A percentile compares a stretch with the other conserved stretches of the same genome.
Evolutionary conservation across 2,888 invertebrate genomes (phyloP).

Genomic region (Parnassius glacialis): DNA sequence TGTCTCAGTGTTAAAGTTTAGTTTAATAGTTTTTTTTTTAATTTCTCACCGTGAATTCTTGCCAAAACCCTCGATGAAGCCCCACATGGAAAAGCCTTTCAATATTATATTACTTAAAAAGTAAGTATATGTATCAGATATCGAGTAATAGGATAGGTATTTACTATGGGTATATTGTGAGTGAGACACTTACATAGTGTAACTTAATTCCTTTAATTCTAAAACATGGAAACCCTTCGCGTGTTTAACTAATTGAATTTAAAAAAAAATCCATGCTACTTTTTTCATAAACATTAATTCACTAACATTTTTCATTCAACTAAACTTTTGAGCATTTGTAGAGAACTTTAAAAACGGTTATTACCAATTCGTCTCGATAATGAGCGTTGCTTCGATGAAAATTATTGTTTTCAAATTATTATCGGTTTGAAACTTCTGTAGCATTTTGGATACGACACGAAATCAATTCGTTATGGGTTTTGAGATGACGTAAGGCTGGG

Average conservation of each 20-base stretch:
- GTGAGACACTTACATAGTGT: constrained; percentile 19
- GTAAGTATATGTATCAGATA: constrained; percentile 46
- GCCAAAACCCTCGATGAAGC: constrained; percentile 41
- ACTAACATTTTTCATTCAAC: background rate
- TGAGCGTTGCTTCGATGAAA: constrained; percentile 10
- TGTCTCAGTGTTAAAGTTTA: constrained; percentile 29
- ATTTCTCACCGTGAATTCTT: constrained; percentile 30
- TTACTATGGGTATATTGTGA: constrained; percentile 10
- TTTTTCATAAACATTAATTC: background rate
- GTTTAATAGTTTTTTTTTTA: constrained; percentile 34
- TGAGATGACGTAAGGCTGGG: constrained; percentile 53
- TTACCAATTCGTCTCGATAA: constrained; percentile 18
- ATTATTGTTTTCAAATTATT: constrained; percentile 17
- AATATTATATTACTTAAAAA: constrained; percentile 41
- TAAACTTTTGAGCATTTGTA: background rate
- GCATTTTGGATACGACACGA: constrained; percentile 32
- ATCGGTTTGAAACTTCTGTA: constrained; percentile 14
- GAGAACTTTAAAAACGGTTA: background rate
- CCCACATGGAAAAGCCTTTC: constrained; percentile 51
- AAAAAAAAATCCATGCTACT: background rate
- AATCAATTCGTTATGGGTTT: constrained; percentile 59
- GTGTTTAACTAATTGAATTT: constrained; percentile 13
- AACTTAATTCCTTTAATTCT: constrained; percentile 17
- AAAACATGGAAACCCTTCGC: constrained; percentile 22
- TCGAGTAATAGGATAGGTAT: constrained; percentile 34